Evolutionary conservation across 2,888 invertebrate genomes (phyloP).

Genomic region (Orchesella flavescens): DNA sequence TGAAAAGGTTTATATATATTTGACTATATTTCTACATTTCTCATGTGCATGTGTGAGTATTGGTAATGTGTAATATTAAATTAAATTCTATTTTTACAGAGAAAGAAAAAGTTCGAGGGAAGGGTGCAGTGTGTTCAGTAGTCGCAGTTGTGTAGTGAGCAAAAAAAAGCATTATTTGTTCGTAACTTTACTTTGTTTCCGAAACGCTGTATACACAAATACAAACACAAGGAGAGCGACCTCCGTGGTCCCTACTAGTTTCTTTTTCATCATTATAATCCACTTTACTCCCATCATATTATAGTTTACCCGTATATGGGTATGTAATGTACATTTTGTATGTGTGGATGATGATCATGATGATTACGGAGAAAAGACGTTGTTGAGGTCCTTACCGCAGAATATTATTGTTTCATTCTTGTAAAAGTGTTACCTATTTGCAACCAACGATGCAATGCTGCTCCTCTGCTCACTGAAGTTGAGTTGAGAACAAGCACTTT

Average conservation of each 20-base stretch:
- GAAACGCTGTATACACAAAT: neutral
- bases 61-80: constrained; percentile 47
- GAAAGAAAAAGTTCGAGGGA: constrained; percentile 34
- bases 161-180: constrained; percentile 47
- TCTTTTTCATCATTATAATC: constrained; percentile 46
- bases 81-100: constrained; percentile 61
- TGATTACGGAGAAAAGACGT: neutral
- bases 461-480: too few species aligned
- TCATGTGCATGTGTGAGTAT: too few species aligned
- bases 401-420: neutral
- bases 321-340: too few species aligned
- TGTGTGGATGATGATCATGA: too few species aligned
- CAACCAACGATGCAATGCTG: neutral
- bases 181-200: constrained; percentile 10
- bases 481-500: neutral
- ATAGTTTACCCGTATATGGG: neutral
- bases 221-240: constrained; percentile 26
- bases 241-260: constrained; percentile 56
- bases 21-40: too few species aligned
- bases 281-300: constrained; percentile 16
- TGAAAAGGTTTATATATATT: too few species aligned
- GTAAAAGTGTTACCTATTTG: constrained; percentile 13
- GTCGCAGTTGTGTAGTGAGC: neutral
- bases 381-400: constrained; percentile 7
- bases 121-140: constrained; percentile 32